Base-by-base conservation (phyloP, 2,888 invertebrate species). In the Polymixis flavicincta region DNA sequence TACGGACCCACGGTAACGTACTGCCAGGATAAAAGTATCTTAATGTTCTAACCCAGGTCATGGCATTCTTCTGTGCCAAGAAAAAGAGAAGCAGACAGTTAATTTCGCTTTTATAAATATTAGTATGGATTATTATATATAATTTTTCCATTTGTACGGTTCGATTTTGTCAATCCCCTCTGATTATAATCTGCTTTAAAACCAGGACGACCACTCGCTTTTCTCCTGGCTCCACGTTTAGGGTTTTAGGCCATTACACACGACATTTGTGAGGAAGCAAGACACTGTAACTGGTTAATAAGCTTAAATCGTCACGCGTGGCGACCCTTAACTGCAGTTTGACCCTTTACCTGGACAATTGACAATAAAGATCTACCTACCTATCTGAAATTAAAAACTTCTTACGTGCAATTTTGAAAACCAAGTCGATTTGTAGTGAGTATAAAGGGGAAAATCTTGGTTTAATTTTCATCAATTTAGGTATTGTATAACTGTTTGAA, bases 201-300 rank as follows among this genome's bases (percentile, higher is more conserved):
- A 70, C 11, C 1, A 5, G 9, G 17, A 25, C 11, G 17, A 11
- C 14, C 42, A 22, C 17, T 19, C 45, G 25, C 19, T 70, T n/a
- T 7, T 59, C 45, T 72, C 25, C 28, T 82, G 78, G 85, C 87
- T 82, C 50, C 42, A 83, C 83, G 61, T 74, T 82, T 78, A 87
- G 82, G 85, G 78, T 83, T 78, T 67, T 63, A 77, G 83, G 78
- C 57, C 83, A 85, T 89, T 89, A 86, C 87, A 88, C 85, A 88
- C 74, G 68, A 84, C 88, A 85, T 86, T 89, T 85, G 81, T 81
- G 85, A 80, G 79, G 78, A 80, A 79, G 67, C 81, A 89, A 88
- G 90, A 87, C 83, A 85, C 74, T 76, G 81, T 72, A 78, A 80
- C 72, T 74, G 76, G 82, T 65, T 89, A 89, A 87, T 86, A 84